Conservation (phyloP, 2,113 vertebrate genomes). For the Seriola aureovittata region DNA sequence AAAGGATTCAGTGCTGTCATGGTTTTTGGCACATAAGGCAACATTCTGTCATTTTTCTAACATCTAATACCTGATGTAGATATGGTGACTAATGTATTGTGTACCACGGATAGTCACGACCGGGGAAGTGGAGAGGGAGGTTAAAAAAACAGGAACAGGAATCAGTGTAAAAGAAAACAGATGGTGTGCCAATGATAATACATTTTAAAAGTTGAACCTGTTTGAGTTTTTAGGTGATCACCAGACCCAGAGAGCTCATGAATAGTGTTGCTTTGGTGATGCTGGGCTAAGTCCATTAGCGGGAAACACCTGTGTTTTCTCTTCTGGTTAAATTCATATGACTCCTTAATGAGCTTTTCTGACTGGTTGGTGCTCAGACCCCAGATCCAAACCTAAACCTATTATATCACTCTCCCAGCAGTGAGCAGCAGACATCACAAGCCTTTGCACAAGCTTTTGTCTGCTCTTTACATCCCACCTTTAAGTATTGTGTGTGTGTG, state of each 20-base stretch:
- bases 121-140: not conserved
- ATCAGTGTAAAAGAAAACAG: not conserved
- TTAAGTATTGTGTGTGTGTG: not conserved
- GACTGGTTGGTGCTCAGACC: constrained; percentile 58
- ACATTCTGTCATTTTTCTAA: not conserved
- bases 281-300: constrained; percentile 76
- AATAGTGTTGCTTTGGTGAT: constrained; percentile 71
- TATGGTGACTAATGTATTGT: not conserved
- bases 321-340: constrained; percentile 76
- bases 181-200: not conserved
- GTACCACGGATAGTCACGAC: not conserved
- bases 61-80: not conserved
- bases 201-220: not conserved
- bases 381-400: constrained; percentile 74
- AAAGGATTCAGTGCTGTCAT: not conserved
- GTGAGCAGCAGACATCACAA: constrained; percentile 34
- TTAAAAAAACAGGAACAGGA: not conserved
- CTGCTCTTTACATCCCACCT: constrained; percentile 30
- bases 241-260: constrained; percentile 41
- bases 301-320: constrained; percentile 76
- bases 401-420: constrained; percentile 65
- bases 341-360: constrained; percentile 82
- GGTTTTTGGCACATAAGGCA: not conserved
- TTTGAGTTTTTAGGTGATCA: not conserved
- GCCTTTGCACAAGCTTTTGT: constrained; percentile 58